These are phyloP conservation scores for Endotricha flammealis DNA, from an alignment of 2,888 invertebrate species.

Conservation along the genomic window DNA sequence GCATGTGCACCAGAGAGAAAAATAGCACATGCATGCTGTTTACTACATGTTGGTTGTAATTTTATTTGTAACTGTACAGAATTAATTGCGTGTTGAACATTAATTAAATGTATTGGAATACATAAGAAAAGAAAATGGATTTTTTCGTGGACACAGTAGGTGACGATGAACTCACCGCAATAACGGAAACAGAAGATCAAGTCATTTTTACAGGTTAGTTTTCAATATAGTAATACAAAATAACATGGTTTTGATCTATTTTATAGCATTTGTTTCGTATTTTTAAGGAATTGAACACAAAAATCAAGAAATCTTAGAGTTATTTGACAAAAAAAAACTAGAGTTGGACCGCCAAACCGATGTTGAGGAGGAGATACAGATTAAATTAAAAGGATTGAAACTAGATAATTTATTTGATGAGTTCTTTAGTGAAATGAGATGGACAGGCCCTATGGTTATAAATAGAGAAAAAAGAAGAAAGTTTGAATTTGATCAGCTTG, in stretches of 20 bases:
- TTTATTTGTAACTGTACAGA: too few relatives aligned
- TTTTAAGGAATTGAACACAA: constrained; percentile 53
- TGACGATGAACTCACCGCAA: constrained; percentile 56
- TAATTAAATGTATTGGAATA: too few relatives aligned
- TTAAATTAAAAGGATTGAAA: constrained; percentile 51
- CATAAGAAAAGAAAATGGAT: constrained; percentile 76
- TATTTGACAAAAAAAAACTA: constrained; percentile 56
- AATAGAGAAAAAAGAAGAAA: constrained; percentile 44
- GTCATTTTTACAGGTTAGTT: constrained; percentile 61
- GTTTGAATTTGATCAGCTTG: constrained; percentile 60
- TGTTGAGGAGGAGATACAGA: constrained; percentile 47
- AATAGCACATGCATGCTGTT: too few relatives aligned
- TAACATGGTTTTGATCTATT: neutral
- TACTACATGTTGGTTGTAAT: too few relatives aligned
- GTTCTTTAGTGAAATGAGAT: constrained; percentile 63
- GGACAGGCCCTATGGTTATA: constrained; percentile 45
- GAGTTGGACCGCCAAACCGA: constrained; percentile 43
- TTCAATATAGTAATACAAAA: neutral
- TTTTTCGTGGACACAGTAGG: constrained; percentile 79
- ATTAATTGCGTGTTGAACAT: too few relatives aligned
- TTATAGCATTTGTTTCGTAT: neutral
- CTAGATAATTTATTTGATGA: constrained; percentile 51
- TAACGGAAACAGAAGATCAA: constrained; percentile 44
- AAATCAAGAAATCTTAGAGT: constrained; percentile 40
- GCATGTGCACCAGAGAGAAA: too few relatives aligned